phyloP scores from a whole-genome alignment of 2,113 vertebrate genomes.

The Anguilla rostrata region DNA sequence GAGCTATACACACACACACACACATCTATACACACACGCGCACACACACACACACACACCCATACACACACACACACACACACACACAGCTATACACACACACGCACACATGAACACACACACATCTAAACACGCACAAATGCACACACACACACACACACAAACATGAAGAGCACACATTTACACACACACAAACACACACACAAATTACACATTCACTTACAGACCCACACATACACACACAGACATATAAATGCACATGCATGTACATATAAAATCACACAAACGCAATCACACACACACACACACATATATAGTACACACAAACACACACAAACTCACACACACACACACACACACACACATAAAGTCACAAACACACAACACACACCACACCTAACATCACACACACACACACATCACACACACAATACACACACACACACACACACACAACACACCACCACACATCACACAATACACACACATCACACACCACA shows the following conservation, averaged over 20 bases:
- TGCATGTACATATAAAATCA: not conserved
- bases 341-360: not conserved
- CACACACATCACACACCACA: no score
- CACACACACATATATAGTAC: not conserved
- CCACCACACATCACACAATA: not conserved
- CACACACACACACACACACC: no score
- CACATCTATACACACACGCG: no score
- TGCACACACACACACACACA: not conserved
- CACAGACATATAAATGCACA: no score
- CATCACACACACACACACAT: no score
- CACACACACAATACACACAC: not conserved
- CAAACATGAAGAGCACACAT: not conserved
- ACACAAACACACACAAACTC: not conserved
- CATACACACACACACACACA: not conserved
- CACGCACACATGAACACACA: not conserved
- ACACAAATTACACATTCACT: no score
- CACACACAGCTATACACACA: not conserved
- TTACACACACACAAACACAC: no score
- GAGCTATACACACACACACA: no score
- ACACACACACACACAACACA: not conserved
- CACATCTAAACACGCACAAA: not conserved
- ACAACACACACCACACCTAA: conserved; percentile 14
- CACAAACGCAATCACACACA: not conserved
- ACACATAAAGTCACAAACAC: not conserved
- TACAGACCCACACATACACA: no score